Evolutionary conservation across 2,797 vertebrate species (phyloP).

Genomic region (Otus scops): DNA sequence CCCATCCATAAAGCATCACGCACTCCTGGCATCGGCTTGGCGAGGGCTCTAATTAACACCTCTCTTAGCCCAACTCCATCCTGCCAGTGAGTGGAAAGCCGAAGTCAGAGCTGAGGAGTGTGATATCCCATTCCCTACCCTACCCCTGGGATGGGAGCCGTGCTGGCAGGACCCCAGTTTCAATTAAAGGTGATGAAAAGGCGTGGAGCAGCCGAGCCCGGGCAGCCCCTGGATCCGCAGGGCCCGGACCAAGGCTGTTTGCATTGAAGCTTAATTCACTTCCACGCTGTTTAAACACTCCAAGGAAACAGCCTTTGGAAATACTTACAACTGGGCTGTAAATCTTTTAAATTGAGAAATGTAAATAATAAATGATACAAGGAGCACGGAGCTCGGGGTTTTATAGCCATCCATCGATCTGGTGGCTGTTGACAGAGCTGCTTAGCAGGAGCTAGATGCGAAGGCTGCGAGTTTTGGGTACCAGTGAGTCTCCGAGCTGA

Average conservation of each 20-base stretch:
- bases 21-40: rapidly evolving
- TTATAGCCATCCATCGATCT: not conserved
- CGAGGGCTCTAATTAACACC: not conserved
- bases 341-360: slow-evolving; percentile 31
- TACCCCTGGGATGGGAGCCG: rapidly evolving
- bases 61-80: not conserved
- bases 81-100: not conserved
- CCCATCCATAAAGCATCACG: not conserved
- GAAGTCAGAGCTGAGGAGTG: not conserved
- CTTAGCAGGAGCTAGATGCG: not conserved
- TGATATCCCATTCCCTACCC: not conserved
- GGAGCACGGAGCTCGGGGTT: not conserved
- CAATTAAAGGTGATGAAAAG: rapidly evolving
- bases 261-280: not conserved
- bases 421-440: not conserved
- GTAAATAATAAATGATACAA: slow-evolving; percentile 39
- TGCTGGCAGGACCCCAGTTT: not conserved
- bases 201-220: rapidly evolving
- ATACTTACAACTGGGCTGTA: not conserved
- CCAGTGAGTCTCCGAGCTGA: rapidly evolving
- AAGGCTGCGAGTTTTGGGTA: not conserved
- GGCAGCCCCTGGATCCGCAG: not conserved
- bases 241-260: not conserved
- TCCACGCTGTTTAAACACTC: not conserved
- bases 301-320: not conserved